Percentiles rank a stretch among this genome's conserved stretches.
Evolutionary conservation across 2,113 vertebrate genomes (phyloP).

Genomic region (Leiothrix lutea): DNA sequence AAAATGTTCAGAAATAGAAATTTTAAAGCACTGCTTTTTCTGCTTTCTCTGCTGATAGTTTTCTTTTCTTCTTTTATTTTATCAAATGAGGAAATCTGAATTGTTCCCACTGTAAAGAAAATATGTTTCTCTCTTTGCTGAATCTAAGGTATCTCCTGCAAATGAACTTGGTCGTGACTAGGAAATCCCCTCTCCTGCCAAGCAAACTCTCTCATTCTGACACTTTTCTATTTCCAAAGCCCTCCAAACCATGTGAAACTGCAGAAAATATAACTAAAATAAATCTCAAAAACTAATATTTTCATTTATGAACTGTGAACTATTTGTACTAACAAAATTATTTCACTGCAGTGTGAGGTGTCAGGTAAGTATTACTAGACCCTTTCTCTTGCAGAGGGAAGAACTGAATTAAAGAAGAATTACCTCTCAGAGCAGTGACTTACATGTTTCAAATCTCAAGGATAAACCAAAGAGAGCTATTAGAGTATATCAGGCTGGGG

Average conservation of each 20-base stretch:
- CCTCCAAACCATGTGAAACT: not conserved
- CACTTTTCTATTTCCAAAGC: not conserved
- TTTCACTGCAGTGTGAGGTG: not conserved
- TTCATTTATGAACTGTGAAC: constrained; percentile 15
- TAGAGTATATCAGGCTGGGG: not conserved
- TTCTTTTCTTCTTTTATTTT: not conserved
- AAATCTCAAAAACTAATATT: not conserved
- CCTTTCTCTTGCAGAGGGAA: not conserved
- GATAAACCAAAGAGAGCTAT: not conserved
- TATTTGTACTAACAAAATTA: not conserved
- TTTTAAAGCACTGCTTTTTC: not conserved
- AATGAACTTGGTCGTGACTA: not conserved
- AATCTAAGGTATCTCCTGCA: not conserved
- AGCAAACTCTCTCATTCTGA: not conserved
- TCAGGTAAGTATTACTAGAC: not conserved
- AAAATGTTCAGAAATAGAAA: constrained; percentile 7
- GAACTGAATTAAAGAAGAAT: not conserved
- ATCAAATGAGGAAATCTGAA: not conserved
- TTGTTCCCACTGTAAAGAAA: not conserved
- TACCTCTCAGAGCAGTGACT: not conserved
- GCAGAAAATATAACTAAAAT: not conserved
- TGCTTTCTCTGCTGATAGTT: not conserved
- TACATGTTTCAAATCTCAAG: not conserved
- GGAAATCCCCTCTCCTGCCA: not conserved
- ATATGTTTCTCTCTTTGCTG: not conserved